A percentile compares a stretch with the other conserved stretches of the same genome.
phyloP scores from a whole-genome alignment of 2,888 invertebrate genomes.

The Bellardia pandia region DNA sequence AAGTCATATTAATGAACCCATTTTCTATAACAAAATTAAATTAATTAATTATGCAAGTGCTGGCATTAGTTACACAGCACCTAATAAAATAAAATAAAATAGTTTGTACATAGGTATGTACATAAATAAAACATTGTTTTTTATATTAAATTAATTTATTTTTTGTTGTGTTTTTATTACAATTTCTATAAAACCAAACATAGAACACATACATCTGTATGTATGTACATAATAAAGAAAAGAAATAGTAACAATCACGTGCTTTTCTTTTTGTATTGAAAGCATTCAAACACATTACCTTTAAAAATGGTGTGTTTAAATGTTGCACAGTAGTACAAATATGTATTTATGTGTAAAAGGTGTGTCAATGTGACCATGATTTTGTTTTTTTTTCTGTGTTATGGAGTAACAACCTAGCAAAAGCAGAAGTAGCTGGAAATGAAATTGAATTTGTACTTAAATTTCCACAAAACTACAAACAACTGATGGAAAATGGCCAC shows the following conservation, averaged over 20 bases:
- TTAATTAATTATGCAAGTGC: constrained; percentile 47
- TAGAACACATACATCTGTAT: background rate
- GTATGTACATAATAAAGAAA: background rate
- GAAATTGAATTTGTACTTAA: background rate
- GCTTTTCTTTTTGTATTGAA: background rate
- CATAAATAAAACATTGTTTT: background rate
- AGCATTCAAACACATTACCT: background rate
- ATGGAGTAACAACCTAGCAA: background rate
- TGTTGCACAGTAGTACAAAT: constrained; percentile 20
- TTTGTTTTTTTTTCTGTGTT: background rate
- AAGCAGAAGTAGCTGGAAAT: background rate
- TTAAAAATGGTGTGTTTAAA: background rate
- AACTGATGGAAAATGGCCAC: constrained; percentile 11
- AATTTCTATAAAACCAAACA: constrained; percentile 11
- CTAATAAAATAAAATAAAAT: constrained; percentile 5
- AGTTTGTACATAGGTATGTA: too few relatives aligned
- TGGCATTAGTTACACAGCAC: constrained; percentile 17
- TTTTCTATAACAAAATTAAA: background rate
- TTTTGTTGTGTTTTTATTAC: constrained; percentile 5
- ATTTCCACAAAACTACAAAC: background rate
- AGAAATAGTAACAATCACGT: constrained; percentile 14
- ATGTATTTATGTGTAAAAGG: constrained; percentile 11
- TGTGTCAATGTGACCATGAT: constrained; percentile 64
- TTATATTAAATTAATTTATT: background rate
- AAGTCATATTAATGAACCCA: constrained; percentile 5